These are phyloP conservation scores for Menidia menidia DNA, from an alignment of 2,797 vertebrate species.

Conservation along the genomic window DNA sequence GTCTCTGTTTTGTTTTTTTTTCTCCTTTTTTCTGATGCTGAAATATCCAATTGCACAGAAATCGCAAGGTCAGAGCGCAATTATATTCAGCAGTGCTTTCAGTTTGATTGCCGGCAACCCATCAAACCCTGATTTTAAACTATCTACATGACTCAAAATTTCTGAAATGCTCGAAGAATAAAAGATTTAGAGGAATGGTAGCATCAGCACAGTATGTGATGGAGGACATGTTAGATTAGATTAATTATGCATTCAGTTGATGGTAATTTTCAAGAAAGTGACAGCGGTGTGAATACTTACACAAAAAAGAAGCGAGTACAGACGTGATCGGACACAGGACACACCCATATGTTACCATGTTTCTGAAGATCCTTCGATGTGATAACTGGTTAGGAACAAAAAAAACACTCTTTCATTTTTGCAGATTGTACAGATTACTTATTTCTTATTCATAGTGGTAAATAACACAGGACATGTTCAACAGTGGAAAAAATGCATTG, in stretches of 20 bases:
- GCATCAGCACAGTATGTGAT: not conserved
- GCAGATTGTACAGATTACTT: not conserved
- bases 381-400: conserved; percentile 87
- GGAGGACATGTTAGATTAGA: not conserved
- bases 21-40: conserved; percentile 9
- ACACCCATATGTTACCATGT: conserved; percentile 99
- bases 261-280: not conserved
- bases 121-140: conserved; percentile 33
- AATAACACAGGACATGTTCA: not conserved
- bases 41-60: conserved; percentile 21
- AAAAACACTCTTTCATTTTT: not conserved
- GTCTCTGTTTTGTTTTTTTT: not conserved
- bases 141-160: conserved; percentile 25
- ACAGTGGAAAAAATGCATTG: not conserved
- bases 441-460: not conserved
- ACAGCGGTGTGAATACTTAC: conserved; percentile 84
- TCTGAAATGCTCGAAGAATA: conserved; percentile 6
- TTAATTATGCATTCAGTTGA: not conserved
- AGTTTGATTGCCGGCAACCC: conserved; percentile 38
- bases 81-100: conserved; percentile 44
- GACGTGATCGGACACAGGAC: conserved; percentile 98
- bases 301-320: conserved; percentile 99
- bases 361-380: conserved; percentile 99
- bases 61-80: conserved; percentile 22
- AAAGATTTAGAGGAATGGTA: conserved; percentile 3